A percentile compares a stretch with the other conserved stretches of the same genome.
These are phyloP conservation scores for Cabera pusaria DNA, from an alignment of 2,888 invertebrate species.

Conservation along the genomic window DNA sequence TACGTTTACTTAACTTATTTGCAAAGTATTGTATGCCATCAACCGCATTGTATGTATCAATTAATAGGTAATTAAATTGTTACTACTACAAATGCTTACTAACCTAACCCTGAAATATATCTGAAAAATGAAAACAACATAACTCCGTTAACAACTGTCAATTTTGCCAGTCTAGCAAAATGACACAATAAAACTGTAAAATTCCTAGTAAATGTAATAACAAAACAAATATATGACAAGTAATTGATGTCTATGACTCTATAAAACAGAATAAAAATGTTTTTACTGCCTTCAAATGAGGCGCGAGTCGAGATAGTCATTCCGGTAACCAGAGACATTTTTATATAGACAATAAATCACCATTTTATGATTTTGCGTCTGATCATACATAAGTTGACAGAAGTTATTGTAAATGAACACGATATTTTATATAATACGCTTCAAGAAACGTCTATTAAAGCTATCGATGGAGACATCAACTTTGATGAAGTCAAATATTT, in stretches of 20 bases:
- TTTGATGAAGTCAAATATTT: too few species aligned
- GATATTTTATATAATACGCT: too few species aligned
- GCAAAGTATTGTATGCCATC: too few species aligned
- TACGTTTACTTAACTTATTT: too few species aligned
- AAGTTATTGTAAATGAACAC: background rate
- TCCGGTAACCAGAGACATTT: conserved; percentile 3
- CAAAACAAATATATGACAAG: conserved; percentile 10
- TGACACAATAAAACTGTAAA: conserved; percentile 2
- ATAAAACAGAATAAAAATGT: conserved; percentile 9
- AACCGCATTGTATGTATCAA: too few species aligned
- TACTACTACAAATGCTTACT: too few species aligned
- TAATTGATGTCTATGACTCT: conserved; percentile 5
- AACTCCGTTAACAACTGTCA: too few species aligned
- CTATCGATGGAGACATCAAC: too few species aligned
- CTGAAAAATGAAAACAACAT: too few species aligned
- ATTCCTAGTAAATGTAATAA: conserved; percentile 1
- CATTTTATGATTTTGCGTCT: conserved; percentile 20
- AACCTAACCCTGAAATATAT: too few species aligned
- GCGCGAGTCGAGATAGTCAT: conserved; percentile 18
- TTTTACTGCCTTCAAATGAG: conserved; percentile 28
- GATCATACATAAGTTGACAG: conserved; percentile 19
- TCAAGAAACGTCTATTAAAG: too few species aligned
- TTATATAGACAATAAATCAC: conserved; percentile 5
- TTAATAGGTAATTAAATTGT: too few species aligned
- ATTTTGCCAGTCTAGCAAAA: conserved; percentile 11